Base-by-base conservation (phyloP, 2,888 invertebrate genomes). In the Drosophila pseudotalamancana region DNA sequence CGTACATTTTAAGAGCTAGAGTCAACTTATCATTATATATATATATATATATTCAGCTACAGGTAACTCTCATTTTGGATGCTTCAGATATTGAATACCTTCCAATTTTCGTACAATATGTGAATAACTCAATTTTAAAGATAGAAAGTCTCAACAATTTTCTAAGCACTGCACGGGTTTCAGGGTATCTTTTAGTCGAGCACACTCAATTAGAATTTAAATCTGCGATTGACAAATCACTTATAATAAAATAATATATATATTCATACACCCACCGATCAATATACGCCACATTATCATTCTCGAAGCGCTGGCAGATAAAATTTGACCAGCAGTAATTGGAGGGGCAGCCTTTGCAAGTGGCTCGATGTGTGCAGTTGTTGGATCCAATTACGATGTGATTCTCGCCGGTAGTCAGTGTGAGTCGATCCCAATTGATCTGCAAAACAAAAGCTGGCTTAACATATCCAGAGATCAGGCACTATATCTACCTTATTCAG, bases 401-500 rank as follows among this genome's bases (percentile, higher is more conserved):
- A 67, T 91, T 90, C 39, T 77, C 73, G 9, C 90, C 90, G 0
- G 71, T 60, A 8, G 77, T 76, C 32, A 86, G 50, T 1, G 90
- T 90, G 18, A 91, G 76, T 8, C 87, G 87, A 61, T 87, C 77
- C 87, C 89, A 91, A 76, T 90, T 88, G 19, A 91, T 79, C 91
- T 91, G 51, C 23, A 53, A 48, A 6, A 6, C 0, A 8, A 6
- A 9, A 18, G n/a, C 23, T 69, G 3, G 45, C 6, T 37, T 1
- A 6, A 1, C 27, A 3, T 11, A n/a, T 37, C 8, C 19, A 18
- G 6, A 14, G 34, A 25, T 35, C 1, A 12, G 14, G 0, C 0
- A 29, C 1, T n/a, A 11, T 18, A 50, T 59, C 65, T 85, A 91
- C 91, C 55, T 72, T 72, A 40, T 95, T 92, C 0, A 95, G 92